Percentiles rank a stretch among this genome's conserved stretches.
Conservation (phyloP, 2,888 invertebrate genomes). For the Sinhomidia bicolor region DNA sequence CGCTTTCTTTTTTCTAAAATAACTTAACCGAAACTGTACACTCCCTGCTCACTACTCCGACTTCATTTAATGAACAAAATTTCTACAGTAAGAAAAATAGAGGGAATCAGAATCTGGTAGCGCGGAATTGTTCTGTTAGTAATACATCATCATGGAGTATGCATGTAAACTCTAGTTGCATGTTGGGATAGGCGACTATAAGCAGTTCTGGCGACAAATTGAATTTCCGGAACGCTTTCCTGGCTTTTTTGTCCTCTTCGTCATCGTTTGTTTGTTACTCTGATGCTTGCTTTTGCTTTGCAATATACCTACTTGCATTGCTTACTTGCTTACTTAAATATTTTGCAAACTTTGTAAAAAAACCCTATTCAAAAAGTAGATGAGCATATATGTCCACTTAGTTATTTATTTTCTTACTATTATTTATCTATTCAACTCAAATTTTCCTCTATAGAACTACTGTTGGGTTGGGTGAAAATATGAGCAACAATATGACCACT, state of each 20-base stretch:
- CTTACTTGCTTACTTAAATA: background rate
- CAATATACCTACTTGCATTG: background rate
- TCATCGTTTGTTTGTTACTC: background rate
- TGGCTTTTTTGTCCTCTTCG: slow-evolving; percentile 20
- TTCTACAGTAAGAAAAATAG: background rate
- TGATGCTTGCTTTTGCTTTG: background rate
- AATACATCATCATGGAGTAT: background rate
- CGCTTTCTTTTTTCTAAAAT: background rate
- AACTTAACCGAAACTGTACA: background rate
- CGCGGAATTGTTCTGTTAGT: background rate
- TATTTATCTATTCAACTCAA: too few species aligned
- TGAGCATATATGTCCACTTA: too few species aligned
- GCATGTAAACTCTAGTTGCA: background rate
- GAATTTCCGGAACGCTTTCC: slow-evolving; percentile 52
- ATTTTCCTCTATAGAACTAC: too few species aligned
- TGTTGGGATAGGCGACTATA: background rate
- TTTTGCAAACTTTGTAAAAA: background rate
- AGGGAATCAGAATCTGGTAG: background rate
- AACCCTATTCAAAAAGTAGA: background rate
- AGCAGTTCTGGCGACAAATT: slow-evolving; percentile 47
- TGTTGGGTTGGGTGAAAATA: background rate
- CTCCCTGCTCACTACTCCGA: background rate
- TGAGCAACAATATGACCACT: background rate
- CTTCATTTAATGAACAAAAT: slow-evolving; percentile 13
- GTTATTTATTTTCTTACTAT: too few species aligned